Base-by-base conservation (phyloP, 2,113 vertebrate genomes). In the Colius striatus region DNA sequence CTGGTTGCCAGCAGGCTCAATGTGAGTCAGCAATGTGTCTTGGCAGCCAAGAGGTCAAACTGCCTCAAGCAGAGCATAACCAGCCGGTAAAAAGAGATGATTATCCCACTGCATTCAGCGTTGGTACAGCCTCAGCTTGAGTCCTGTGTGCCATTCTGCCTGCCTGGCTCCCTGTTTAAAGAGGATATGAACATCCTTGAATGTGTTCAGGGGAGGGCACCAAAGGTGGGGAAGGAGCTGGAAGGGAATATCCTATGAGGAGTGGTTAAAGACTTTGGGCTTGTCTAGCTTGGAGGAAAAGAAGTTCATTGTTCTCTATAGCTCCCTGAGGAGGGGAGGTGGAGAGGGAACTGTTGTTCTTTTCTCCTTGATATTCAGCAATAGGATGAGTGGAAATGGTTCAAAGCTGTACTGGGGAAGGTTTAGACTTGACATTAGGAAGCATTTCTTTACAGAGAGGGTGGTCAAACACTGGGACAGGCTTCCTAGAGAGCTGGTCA, bases 381-480 rank as follows among this genome's bases (percentile, higher is more conserved):
- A 25, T 6, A 63, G 66, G 15, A 73, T 1, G 2, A 0, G 1
- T 16, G 13, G 43, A 30, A 76, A 76, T 41, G 27, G 10, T 3
- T 57, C 17, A 47, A 72, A 80, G 16, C 10, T 71, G 5, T 9
- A 16, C 4, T 19, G 50, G 25, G 21, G 22, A 15, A 86, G n/a
- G 10, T 12, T 3, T 2, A 30, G 45, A 27, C 3, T 47, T 8
- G 53, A 51, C 7, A 5, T 34, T 5, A 62, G 29, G n/a, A n/a
- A n/a, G n/a, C n/a, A n/a, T n/a, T n/a, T n/a, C n/a, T n/a, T n/a
- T n/a, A n/a, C n/a, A n/a, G n/a, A n/a, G n/a, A n/a, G n/a, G n/a
- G n/a, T n/a, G n/a, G n/a, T n/a, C n/a, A n/a, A n/a, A n/a, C n/a
- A n/a, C n/a, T n/a, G n/a, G n/a, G n/a, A n/a, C n/a, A n/a, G n/a